Percentiles rank a stretch among this genome's conserved stretches.
These are phyloP conservation scores for Cryptotermes secundus DNA, from an alignment of 1,140 invertebrate genomes.

Conservation along the genomic window DNA sequence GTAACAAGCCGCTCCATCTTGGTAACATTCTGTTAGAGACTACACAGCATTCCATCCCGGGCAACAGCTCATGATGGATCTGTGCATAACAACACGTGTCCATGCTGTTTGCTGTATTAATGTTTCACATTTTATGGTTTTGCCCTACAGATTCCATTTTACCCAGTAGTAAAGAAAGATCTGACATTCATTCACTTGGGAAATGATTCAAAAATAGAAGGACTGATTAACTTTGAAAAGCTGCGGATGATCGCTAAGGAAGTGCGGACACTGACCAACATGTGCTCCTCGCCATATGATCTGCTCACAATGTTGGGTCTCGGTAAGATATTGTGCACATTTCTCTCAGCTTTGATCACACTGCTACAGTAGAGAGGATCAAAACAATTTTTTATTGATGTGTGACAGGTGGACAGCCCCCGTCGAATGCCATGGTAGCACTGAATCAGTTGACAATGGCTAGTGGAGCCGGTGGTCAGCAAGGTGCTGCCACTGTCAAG, in stretches of 20 bases:
- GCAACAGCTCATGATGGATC: too few species aligned
- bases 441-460: conserved; percentile 73
- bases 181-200: conserved; percentile 97
- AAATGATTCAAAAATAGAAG: conserved; percentile 92
- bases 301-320: conserved; percentile 80
- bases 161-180: conserved; percentile 96
- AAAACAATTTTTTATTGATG: neutral
- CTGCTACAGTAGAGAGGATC: too few species aligned
- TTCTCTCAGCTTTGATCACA: too few species aligned
- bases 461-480: conserved; percentile 47
- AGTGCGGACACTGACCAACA: conserved; percentile 88
- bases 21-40: too few species aligned
- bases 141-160: conserved; percentile 84
- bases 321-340: conserved; percentile 34
- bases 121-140: conserved; percentile 25
- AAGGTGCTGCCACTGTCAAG: conserved; percentile 82
- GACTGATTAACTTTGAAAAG: conserved; percentile 97
- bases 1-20: too few species aligned
- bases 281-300: conserved; percentile 94
- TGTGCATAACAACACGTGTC: too few species aligned
- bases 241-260: conserved; percentile 98
- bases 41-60: too few species aligned
- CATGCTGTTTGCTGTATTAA: neutral
- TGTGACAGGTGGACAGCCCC: conserved; percentile 69
- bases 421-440: conserved; percentile 84